Evolutionary conservation across 2,888 invertebrate genomes (phyloP), one percentile per base, ranked within the genome.

Genomic region (Caenorhabditis virilis): DNA sequence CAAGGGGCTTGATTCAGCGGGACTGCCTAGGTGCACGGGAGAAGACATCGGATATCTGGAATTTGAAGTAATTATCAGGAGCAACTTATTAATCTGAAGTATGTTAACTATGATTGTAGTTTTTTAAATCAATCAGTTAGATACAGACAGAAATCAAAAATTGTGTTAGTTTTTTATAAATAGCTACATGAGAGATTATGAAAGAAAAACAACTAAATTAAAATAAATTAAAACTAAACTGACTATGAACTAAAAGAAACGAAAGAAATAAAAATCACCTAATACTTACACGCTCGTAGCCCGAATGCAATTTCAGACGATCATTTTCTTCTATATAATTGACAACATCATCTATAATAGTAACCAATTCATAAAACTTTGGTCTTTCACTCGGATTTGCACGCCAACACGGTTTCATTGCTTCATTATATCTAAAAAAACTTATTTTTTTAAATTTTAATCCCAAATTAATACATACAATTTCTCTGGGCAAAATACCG

Each of bases 401-500:
- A 13, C 35, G 30, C 78, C 78, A 78, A 26, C 77, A 77, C 1
- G 57, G 43, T 26, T 64, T 22, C 78, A 78, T 78, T 2, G 75
- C 57, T 7, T 66, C 51, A 20, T 65, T 55, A 53, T 76, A 78
- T 16, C 78, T 78, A 45, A 52, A 67, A 43, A 42, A 47, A 46
- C 9, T 13, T 41, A 25, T 20, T 20, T n/a, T 26, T n/a, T 4
- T 43, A 36, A n/a, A 35, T 20, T n/a, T 25, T 16, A 15, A 13
- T 16, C 2, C 9, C 9, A 13, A 48, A 6, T 1, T 7, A 7
- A 2, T 22, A 47, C 74, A 57, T 78, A 86, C 84, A 86, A 64
- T 25, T 78, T 74, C 45, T 84, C 84, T 0, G 87, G 87, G 54
- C 86, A 87, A 74, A 84, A 85, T 23, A 82, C 78, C 0, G 86